phyloP scores from a whole-genome alignment of 2,113 vertebrate species.

The Columba janthina region DNA sequence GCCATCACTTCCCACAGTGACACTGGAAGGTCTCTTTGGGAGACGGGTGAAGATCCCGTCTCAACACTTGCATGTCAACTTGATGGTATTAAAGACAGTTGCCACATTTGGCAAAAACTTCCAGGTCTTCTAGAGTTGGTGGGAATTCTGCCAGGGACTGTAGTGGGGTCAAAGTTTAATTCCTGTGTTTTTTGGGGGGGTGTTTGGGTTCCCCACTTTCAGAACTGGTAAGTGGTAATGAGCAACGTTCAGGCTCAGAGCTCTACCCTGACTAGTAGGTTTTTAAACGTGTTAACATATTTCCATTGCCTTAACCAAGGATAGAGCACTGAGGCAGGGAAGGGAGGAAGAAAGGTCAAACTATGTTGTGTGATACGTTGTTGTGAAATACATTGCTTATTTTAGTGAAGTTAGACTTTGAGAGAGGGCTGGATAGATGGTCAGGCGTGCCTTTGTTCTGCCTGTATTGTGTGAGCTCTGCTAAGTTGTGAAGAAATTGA shows the following conservation, averaged over 20 bases:
- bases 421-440: not conserved
- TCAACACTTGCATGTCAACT: not conserved
- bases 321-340: not conserved
- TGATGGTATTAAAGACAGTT: not conserved
- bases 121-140: not conserved
- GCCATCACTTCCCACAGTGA: not conserved
- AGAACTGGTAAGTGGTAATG: not conserved
- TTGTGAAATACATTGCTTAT: not conserved
- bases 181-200: rapidly evolving
- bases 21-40: not conserved
- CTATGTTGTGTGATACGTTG: not conserved
- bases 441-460: not conserved
- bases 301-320: not conserved
- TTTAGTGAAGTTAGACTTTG: not conserved
- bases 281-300: not conserved
- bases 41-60: not conserved
- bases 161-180: not conserved
- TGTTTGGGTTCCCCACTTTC: not conserved
- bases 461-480: not conserved
- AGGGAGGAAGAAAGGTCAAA: not conserved
- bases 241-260: not conserved
- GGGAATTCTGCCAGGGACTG: not conserved
- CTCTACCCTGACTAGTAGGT: not conserved
- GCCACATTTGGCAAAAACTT: not conserved
- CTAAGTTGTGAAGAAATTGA: not conserved